phyloP scores from a whole-genome alignment of 2,797 vertebrate genomes.

The Salmo trutta region DNA sequence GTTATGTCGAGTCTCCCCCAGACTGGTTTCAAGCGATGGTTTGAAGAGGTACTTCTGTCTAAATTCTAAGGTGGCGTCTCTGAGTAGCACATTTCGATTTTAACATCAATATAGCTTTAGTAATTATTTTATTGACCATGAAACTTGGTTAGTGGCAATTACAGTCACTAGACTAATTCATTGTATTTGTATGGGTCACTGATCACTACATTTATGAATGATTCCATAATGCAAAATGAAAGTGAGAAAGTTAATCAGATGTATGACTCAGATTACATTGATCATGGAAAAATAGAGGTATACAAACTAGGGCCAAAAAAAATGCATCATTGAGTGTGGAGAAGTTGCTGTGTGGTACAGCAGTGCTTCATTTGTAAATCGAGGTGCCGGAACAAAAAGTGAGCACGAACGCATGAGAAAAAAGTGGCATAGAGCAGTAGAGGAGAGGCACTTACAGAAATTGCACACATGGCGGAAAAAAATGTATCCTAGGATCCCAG shows the following conservation, averaged over 20 bases:
- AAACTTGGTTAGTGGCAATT: not conserved
- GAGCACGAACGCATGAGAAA: too few species aligned
- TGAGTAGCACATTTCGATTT: not conserved
- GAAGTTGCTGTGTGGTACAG: too few species aligned
- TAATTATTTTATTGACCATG: not conserved
- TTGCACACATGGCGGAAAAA: too few species aligned
- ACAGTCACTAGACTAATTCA: not conserved
- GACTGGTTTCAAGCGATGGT: conserved; percentile 64
- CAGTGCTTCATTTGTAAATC: not conserved
- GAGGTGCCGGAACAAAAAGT: not conserved
- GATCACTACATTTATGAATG: not conserved
- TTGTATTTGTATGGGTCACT: not conserved
- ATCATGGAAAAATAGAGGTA: not conserved
- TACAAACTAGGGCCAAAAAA: not conserved
- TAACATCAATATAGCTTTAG: not conserved
- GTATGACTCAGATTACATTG: not conserved
- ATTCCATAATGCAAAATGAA: not conserved
- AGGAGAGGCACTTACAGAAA: too few species aligned
- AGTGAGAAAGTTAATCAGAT: not conserved
- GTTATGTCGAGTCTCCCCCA: conserved; percentile 22
- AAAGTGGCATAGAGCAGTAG: too few species aligned
- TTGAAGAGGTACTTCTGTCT: conserved; percentile 43
- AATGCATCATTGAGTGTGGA: not conserved
- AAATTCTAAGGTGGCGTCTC: not conserved
- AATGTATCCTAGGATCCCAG: too few species aligned